Conservation (phyloP, 1,140 invertebrate species). For the Monochamus saltuarius region DNA sequence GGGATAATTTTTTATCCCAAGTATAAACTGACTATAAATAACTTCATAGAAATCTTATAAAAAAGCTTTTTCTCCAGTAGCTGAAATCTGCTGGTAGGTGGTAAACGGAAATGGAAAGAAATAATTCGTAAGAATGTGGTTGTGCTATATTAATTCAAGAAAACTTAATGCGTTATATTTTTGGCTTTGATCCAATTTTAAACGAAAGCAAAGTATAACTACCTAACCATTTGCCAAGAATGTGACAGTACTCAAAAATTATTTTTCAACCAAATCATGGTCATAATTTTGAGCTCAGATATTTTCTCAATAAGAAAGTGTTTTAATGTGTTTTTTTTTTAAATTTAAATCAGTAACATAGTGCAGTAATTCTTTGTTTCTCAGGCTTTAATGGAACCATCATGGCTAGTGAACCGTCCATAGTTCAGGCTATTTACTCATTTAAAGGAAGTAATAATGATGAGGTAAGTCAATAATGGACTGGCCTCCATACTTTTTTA, state of each 20-base stretch:
- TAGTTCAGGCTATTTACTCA: constrained; percentile 87
- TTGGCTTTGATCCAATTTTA: constrained; percentile 42
- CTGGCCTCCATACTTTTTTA: too few species aligned
- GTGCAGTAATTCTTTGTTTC: constrained; percentile 1
- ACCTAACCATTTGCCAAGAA: constrained; percentile 48
- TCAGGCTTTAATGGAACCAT: constrained; percentile 39
- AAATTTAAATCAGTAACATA: not conserved
- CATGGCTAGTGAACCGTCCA: constrained; percentile 64
- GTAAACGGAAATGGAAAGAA: too few species aligned
- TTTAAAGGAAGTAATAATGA: constrained; percentile 97
- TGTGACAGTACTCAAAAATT: constrained; percentile 49
- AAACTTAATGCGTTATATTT: constrained; percentile 34
- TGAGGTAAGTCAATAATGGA: constrained; percentile 65
- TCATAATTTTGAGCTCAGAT: constrained; percentile 30
- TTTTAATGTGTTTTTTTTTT: constrained; percentile 19
- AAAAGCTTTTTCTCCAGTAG: too few species aligned
- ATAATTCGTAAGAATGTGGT: too few species aligned
- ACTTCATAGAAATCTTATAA: too few species aligned
- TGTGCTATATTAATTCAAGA: constrained; percentile 14
- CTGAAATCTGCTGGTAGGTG: too few species aligned
- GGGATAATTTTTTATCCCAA: too few species aligned
- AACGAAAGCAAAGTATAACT: constrained; percentile 11
- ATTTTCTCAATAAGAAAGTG: constrained; percentile 16
- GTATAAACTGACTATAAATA: too few species aligned
- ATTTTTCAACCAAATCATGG: constrained; percentile 42